These are phyloP conservation scores for Paguma larvata DNA, from an alignment of 2,797 vertebrate species.

Conservation along the genomic window DNA sequence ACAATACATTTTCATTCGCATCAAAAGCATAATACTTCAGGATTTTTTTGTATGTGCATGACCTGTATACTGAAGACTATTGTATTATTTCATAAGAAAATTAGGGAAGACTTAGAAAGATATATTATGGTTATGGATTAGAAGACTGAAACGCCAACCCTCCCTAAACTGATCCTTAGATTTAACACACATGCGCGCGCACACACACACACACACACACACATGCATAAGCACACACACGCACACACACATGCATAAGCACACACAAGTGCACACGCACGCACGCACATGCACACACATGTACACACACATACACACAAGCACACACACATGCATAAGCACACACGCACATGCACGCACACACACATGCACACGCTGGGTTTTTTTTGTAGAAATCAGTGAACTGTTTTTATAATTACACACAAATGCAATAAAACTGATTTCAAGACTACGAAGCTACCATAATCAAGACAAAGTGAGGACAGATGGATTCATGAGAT, in stretches of 20 bases:
- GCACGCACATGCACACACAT: no score
- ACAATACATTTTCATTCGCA: neutral
- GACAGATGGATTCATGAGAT: neutral
- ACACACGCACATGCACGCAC: no score
- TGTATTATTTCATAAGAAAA: slow-evolving; percentile 39
- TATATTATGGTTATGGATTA: neutral
- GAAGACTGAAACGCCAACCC: neutral
- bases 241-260: neutral
- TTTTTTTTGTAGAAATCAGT: neutral
- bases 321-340: no score
- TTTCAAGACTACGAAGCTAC: neutral
- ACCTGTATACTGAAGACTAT: neutral
- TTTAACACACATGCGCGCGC: neutral
- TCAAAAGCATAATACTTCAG: neutral
- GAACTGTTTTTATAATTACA: neutral
- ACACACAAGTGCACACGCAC: no score
- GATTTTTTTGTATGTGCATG: neutral
- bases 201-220: neutral
- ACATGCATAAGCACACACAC: no score
- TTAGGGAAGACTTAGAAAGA: neutral
- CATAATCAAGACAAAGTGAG: slow-evolving; percentile 12
- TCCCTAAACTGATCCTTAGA: neutral
- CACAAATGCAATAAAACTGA: neutral
- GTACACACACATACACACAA: no score
- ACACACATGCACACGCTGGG: neutral